phyloP scores from a whole-genome alignment of 2,888 invertebrate species.

The Noctua pronuba region DNA sequence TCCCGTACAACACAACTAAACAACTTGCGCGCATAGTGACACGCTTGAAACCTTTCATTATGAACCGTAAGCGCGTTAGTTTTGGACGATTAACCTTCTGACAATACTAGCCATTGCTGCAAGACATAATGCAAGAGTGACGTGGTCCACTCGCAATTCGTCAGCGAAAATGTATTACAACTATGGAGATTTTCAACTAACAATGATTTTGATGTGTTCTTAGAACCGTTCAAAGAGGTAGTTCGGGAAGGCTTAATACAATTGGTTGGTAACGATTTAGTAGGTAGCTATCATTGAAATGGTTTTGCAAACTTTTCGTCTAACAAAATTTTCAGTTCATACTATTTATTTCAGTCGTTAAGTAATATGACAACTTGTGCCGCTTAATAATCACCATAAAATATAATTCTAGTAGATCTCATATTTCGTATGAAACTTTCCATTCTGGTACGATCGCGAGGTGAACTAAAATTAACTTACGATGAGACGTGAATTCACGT shows the following conservation, averaged over 20 bases:
- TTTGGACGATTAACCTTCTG: slow-evolving; percentile 76
- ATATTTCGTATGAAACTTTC: slow-evolving; percentile 76
- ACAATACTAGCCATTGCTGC: slow-evolving; percentile 61
- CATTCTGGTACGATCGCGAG: slow-evolving; percentile 78
- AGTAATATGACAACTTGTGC: slow-evolving; percentile 42
- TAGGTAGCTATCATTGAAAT: neutral
- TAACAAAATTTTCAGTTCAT: slow-evolving; percentile 17
- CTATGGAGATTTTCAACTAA: neutral
- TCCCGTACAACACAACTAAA: slow-evolving; percentile 80
- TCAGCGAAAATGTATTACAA: neutral
- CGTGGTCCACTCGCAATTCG: neutral
- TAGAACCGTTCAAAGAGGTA: neutral
- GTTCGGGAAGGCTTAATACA: neutral
- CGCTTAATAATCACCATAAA: slow-evolving; percentile 53
- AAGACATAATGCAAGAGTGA: slow-evolving; percentile 41
- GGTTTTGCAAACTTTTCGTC: neutral
- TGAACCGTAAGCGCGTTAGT: slow-evolving; percentile 72
- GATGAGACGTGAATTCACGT: slow-evolving; percentile 78
- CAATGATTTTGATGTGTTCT: neutral
- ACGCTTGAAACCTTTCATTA: slow-evolving; percentile 77
- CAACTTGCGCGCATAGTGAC: slow-evolving; percentile 82
- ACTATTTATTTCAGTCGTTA: slow-evolving; percentile 4
- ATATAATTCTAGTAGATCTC: slow-evolving; percentile 63
- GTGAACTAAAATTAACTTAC: slow-evolving; percentile 81
- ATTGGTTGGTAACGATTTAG: neutral